Base-by-base conservation (phyloP, 2,113 vertebrate species). In the Caranx ignobilis region DNA sequence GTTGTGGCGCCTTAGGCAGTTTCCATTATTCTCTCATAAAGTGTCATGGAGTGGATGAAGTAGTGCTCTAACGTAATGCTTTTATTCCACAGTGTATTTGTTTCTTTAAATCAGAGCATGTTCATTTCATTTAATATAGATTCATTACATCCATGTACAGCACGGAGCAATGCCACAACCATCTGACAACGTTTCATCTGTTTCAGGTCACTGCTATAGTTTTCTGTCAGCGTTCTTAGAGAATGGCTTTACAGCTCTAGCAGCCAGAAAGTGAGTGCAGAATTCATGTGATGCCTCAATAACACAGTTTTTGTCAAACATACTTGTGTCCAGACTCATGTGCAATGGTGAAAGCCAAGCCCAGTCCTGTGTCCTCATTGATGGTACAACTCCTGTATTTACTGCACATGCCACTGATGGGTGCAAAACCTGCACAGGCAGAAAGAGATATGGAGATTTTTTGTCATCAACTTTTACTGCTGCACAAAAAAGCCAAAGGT, bases 261-360 rank as follows among this genome's bases (percentile, higher is more conserved):
- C 19, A 26, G 31, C 47, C 12, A 12, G 3, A 64, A 34, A 34
- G 11, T 18, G 48, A 31, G 5, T 59, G 3, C 10, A 16, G 6
- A 26, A 48, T 19, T 11, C 15, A 11, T 35, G 4, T 54, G 41
- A 52, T 7, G 4, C 2, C 5, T 13, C 18, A 37, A 26, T 57
- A 6, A 26, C 52, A 6, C 11, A n/a, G 12, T 39, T 70, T 69
- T 31, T 52, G 6, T 73, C 34, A 18, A 76, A 84, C 97, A 87
- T 96, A 99, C 98, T 99, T 99, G 94, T 99, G 98, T 84, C 98
- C 98, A 48, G 98, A 99, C 80, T 99, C 98, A 3, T 99, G 98
- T 59, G 98, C 98, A 41, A 99, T 97, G 81, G 98, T 99, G 91
- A 99, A 99, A 21, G 98, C 98, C 70, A 99, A 90, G 47, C 97